These are phyloP conservation scores for Odontomyia ornata DNA, from an alignment of 2,888 invertebrate species.

Conservation along the genomic window DNA sequence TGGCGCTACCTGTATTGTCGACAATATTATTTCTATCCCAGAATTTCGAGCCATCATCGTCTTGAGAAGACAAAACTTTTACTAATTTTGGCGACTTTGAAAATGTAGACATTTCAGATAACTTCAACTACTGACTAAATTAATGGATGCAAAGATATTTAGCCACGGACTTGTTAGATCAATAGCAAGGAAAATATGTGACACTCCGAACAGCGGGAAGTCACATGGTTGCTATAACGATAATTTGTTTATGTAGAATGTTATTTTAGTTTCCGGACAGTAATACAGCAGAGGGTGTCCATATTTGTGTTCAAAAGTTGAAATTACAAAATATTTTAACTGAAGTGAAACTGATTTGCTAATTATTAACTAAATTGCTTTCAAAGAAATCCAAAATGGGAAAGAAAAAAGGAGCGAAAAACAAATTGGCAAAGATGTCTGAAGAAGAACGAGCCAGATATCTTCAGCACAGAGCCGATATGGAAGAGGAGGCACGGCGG, in stretches of 20 bases:
- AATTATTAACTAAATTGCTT: constrained; percentile 2
- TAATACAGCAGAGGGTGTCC: neutral
- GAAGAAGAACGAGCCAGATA: constrained; percentile 85
- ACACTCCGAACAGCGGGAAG: neutral
- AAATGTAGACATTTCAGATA: neutral
- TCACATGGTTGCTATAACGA: neutral
- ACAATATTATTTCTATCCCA: neutral
- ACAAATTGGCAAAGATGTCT: constrained; percentile 83
- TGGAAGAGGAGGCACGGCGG: constrained; percentile 81
- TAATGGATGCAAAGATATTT: neutral
- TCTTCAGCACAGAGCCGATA: constrained; percentile 81
- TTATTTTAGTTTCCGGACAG: too few species aligned
- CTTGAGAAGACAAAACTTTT: neutral
- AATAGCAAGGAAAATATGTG: neutral
- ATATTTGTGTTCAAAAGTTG: neutral
- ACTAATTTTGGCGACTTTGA: neutral
- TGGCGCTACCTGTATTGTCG: too few species aligned
- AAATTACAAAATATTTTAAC: too few species aligned
- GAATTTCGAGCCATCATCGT: neutral
- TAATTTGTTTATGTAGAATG: too few species aligned
- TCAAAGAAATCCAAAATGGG: constrained; percentile 58
- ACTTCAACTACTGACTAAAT: neutral
- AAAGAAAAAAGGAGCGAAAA: constrained; percentile 74
- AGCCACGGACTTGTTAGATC: neutral
- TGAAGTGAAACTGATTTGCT: too few species aligned